Evolutionary conservation across 2,113 vertebrate genomes (phyloP).

Genomic region (Thamnophis sirtalis): DNA sequence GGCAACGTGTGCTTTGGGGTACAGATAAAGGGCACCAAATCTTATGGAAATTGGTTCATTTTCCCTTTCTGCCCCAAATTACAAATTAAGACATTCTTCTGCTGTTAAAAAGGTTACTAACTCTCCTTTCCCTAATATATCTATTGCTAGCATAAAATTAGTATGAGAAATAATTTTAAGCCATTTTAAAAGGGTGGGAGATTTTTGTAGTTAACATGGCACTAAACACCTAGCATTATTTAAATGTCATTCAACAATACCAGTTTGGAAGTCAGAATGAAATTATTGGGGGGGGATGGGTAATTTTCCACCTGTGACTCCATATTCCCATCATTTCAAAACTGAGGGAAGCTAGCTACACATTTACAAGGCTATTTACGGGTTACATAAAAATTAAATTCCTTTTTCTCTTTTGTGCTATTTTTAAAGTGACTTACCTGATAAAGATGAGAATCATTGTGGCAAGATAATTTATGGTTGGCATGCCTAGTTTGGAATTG

Average conservation of each 20-base stretch:
- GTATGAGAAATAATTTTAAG: constrained; percentile 60
- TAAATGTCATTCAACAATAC: constrained; percentile 27
- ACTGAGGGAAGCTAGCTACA: not conserved
- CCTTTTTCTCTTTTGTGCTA: constrained; percentile 49
- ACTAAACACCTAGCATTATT: constrained; percentile 43
- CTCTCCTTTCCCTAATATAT: constrained; percentile 38
- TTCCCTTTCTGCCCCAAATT: constrained; percentile 55
- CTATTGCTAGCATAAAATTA: constrained; percentile 50
- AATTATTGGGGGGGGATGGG: constrained; percentile 44
- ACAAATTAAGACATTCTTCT: constrained; percentile 66
- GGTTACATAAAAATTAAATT: constrained; percentile 17
- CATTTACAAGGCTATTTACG: constrained; percentile 30
- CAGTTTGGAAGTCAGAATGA: constrained; percentile 50
- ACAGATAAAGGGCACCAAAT: constrained; percentile 58
- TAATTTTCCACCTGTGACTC: constrained; percentile 46
- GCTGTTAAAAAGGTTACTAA: constrained; percentile 45
- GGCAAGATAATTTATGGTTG: constrained; percentile 41
- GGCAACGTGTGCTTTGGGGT: constrained; percentile 49
- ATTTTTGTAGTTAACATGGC: constrained; percentile 43
- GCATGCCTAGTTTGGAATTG: constrained; percentile 28
- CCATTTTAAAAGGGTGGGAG: constrained; percentile 59
- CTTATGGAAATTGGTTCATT: constrained; percentile 70
- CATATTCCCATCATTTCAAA: constrained; percentile 44
- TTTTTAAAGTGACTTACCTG: constrained; percentile 72
- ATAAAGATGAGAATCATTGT: constrained; percentile 43